Percentiles rank a stretch among this genome's conserved stretches.
Evolutionary conservation across 2,113 vertebrate species (phyloP).

Genomic region (Gymnorhina tibicen): DNA sequence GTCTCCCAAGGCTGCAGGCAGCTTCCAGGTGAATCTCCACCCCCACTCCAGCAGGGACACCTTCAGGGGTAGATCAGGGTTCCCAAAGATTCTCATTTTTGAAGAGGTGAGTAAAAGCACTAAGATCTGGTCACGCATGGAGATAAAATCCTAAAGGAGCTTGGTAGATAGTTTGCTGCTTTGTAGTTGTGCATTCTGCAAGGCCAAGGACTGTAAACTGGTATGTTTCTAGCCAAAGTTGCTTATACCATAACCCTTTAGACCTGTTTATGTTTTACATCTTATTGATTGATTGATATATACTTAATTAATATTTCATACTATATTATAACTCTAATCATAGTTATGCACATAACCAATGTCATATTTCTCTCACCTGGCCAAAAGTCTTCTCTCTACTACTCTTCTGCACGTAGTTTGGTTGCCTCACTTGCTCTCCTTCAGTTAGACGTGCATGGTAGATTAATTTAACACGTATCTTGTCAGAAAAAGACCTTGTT

Average conservation of each 20-base stretch:
- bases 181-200: neutral
- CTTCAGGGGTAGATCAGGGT: neutral
- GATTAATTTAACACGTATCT: neutral
- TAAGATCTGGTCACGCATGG: neutral
- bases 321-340: neutral
- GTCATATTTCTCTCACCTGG: neutral
- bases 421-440: neutral
- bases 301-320: neutral
- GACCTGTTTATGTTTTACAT: neutral
- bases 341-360: neutral
- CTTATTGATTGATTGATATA: neutral
- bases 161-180: neutral
- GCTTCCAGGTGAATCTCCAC: neutral
- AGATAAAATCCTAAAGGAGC: neutral
- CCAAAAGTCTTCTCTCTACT: neutral
- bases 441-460: neutral
- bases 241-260: neutral
- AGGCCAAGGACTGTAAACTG: neutral
- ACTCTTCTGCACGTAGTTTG: neutral
- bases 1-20: neutral
- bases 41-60: rapidly evolving
- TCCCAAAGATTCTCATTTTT: neutral
- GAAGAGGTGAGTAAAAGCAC: neutral
- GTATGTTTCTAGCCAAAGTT: neutral
- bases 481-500: neutral